Conservation (phyloP, 2,888 invertebrate genomes). For the Melanchra persicariae region DNA sequence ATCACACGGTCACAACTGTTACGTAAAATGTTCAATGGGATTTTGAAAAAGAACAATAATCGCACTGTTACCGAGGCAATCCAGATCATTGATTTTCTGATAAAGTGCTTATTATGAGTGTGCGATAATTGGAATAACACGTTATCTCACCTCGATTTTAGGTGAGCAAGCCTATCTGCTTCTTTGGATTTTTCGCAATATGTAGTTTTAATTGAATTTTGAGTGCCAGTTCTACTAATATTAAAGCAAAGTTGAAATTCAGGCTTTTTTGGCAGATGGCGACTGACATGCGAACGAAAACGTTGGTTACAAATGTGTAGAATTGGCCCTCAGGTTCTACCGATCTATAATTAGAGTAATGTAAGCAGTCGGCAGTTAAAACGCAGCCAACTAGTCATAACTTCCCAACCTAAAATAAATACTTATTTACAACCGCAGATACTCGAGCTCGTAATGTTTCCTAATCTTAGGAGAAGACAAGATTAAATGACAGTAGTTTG, state of each 20-base stretch:
- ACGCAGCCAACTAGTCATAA: conserved; percentile 28
- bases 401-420: conserved; percentile 32
- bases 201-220: too few relatives aligned
- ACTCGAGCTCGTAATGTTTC: conserved; percentile 31
- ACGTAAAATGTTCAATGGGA: conserved; percentile 11
- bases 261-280: too few relatives aligned
- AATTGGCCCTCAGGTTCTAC: too few relatives aligned
- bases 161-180: neutral
- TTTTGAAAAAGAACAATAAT: conserved; percentile 18
- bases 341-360: neutral
- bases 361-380: conserved; percentile 6
- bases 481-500: conserved; percentile 26
- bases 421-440: conserved; percentile 6
- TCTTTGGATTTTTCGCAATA: neutral
- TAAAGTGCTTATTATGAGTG: conserved; percentile 27
- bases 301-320: too few relatives aligned
- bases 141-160: conserved; percentile 27
- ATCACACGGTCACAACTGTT: conserved; percentile 26
- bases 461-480: conserved; percentile 33
- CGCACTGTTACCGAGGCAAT: conserved; percentile 4
- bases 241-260: too few relatives aligned
- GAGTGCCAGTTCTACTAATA: too few relatives aligned
- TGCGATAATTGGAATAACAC: conserved; percentile 36
- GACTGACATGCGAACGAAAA: too few relatives aligned
- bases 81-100: conserved; percentile 46